Conservation (phyloP, 2,113 vertebrate species). For the Anguilla japonica region DNA sequence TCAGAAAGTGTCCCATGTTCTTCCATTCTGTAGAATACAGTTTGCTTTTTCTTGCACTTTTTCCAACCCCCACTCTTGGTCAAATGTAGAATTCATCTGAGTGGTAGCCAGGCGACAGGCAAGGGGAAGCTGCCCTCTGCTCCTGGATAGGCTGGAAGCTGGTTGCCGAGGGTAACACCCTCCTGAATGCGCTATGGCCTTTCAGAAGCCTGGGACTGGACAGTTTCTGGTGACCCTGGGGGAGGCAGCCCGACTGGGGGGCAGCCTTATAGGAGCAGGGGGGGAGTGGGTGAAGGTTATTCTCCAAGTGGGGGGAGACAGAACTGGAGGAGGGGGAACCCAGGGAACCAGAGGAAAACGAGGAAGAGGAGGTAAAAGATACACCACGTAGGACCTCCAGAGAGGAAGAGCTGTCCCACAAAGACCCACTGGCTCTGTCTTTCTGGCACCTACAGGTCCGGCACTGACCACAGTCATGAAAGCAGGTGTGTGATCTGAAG, state of each 20-base stretch:
- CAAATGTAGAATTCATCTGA: conserved; percentile 20
- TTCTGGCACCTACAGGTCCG: neutral
- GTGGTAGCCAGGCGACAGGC: neutral
- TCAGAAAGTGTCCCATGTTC: neutral
- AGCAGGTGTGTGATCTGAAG: neutral
- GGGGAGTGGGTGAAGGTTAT: neutral
- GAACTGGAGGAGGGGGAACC: neutral
- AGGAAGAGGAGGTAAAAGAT: conserved; percentile 10
- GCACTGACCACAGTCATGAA: neutral
- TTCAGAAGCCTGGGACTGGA: neutral
- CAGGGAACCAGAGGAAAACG: neutral
- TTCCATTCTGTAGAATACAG: neutral
- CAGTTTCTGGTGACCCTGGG: neutral
- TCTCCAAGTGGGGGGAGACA: neutral
- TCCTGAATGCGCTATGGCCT: neutral
- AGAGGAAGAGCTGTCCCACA: neutral
- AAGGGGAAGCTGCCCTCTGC: neutral
- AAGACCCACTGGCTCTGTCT: neutral
- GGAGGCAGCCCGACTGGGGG: neutral
- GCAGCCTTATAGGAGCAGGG: neutral
- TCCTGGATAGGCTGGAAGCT: conserved; percentile 16
- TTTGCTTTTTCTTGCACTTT: neutral
- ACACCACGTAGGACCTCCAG: neutral
- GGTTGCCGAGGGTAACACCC: conserved; percentile 2
- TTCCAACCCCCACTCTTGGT: neutral